Evolutionary conservation across 2,113 vertebrate species (phyloP).

Genomic region (Microtus richardsoni): DNA sequence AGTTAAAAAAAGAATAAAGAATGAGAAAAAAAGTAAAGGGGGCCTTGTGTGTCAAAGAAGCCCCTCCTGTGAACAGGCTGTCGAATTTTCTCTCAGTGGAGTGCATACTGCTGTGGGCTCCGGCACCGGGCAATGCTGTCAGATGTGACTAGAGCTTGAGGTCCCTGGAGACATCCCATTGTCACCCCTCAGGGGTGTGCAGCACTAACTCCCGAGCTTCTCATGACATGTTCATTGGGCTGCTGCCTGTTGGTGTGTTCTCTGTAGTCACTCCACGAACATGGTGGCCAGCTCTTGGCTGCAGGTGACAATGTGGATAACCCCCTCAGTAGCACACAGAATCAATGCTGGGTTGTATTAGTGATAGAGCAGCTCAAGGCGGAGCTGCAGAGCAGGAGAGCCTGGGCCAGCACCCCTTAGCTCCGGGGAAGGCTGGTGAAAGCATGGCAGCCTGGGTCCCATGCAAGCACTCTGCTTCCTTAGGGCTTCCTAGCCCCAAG

Average conservation of each 20-base stretch:
- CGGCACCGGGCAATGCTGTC: background rate
- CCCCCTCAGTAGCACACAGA: background rate
- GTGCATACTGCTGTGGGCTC: rapidly evolving
- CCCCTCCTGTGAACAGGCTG: background rate
- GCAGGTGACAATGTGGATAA: background rate
- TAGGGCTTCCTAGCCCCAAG: background rate
- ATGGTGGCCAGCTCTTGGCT: background rate
- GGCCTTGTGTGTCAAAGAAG: background rate
- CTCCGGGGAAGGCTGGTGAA: background rate
- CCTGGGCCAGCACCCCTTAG: background rate
- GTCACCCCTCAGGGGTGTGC: rapidly evolving
- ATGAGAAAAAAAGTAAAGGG: background rate
- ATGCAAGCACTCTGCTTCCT: background rate
- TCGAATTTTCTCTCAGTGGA: background rate
- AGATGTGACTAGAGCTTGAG: background rate
- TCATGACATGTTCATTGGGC: background rate
- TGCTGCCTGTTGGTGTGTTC: background rate
- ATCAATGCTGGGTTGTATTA: background rate
- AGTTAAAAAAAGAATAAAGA: background rate
- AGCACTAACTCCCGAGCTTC: background rate
- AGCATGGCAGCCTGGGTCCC: background rate
- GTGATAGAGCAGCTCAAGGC: background rate
- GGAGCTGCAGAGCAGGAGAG: background rate
- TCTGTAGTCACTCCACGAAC: background rate
- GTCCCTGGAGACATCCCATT: background rate